Percentiles rank a stretch among this genome's conserved stretches.
These are phyloP conservation scores for Periphyllus acericola DNA, from an alignment of 2,888 invertebrate species.

Conservation along the genomic window DNA sequence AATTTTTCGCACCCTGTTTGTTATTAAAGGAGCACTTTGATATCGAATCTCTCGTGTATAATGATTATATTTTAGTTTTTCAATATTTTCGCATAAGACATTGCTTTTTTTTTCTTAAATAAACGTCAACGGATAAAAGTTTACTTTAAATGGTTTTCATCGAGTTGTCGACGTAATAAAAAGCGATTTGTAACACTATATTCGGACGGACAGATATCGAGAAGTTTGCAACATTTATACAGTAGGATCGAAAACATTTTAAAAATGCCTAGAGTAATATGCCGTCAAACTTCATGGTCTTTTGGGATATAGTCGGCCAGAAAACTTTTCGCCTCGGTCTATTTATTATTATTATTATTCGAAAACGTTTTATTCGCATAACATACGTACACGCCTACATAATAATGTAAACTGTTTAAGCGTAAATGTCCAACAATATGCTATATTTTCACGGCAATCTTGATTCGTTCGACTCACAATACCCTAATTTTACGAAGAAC, in stretches of 20 bases:
- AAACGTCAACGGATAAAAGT: neutral
- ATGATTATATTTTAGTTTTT: no score
- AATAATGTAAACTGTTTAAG: neutral
- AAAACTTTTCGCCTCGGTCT: constrained; percentile 3
- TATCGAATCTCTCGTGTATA: neutral
- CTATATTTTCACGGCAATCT: neutral
- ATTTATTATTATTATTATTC: constrained; percentile 30
- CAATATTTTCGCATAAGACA: no score
- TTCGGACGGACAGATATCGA: constrained; percentile 8
- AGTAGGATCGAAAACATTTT: neutral
- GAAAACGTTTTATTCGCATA: neutral
- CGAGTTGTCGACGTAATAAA: neutral
- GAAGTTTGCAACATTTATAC: neutral
- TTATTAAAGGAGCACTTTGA: neutral
- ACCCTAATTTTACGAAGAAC: no score
- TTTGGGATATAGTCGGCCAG: neutral
- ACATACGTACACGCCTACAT: neutral
- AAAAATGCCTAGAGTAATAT: constrained; percentile 14
- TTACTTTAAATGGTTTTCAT: constrained; percentile 10
- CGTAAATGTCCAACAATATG: neutral
- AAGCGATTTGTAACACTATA: neutral
- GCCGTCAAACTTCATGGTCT: neutral
- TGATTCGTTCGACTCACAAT: neutral
- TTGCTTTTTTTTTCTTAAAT: neutral
- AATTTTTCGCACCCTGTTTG: neutral